Conservation (phyloP, 2,888 invertebrate genomes). For the Caenorhabditis drosophilae region DNA sequence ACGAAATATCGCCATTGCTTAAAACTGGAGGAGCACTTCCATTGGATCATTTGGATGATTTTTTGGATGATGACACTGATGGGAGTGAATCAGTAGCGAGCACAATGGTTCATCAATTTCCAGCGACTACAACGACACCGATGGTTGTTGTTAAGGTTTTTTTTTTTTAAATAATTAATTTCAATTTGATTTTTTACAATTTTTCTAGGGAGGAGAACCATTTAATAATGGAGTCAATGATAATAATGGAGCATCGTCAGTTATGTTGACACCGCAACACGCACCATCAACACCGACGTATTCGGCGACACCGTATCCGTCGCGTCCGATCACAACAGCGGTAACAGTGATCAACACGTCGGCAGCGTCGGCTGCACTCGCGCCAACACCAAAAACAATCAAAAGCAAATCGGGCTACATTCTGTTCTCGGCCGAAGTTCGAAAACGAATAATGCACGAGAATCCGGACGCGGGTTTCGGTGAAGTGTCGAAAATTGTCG, state of each 20-base stretch:
- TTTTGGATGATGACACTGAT: slow-evolving; percentile 54
- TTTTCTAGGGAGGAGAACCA: no score
- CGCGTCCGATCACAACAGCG: background rate
- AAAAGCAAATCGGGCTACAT: slow-evolving; percentile 85
- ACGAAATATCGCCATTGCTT: slow-evolving; percentile 73
- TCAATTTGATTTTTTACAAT: no score
- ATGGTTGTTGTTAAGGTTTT: no score
- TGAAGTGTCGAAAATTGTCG: slow-evolving; percentile 79
- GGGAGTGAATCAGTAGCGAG: slow-evolving; percentile 34
- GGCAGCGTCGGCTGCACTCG: background rate
- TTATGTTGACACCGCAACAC: no score
- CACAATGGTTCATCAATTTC: background rate
- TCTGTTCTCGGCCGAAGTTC: slow-evolving; percentile 92
- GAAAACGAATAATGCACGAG: slow-evolving; percentile 87
- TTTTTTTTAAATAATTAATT: no score
- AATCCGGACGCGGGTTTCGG: slow-evolving; percentile 95
- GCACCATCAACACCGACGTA: no score
- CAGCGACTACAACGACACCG: slow-evolving; percentile 3
- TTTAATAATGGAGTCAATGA: no score
- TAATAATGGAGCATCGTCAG: no score
- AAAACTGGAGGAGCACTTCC: slow-evolving; percentile 56
- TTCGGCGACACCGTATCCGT: no score
- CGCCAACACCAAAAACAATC: slow-evolving; percentile 42
- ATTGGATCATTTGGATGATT: slow-evolving; percentile 58
- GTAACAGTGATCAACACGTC: background rate